phyloP scores from a whole-genome alignment of 1,140 invertebrate genomes.

The Coenobita brevimanus region DNA sequence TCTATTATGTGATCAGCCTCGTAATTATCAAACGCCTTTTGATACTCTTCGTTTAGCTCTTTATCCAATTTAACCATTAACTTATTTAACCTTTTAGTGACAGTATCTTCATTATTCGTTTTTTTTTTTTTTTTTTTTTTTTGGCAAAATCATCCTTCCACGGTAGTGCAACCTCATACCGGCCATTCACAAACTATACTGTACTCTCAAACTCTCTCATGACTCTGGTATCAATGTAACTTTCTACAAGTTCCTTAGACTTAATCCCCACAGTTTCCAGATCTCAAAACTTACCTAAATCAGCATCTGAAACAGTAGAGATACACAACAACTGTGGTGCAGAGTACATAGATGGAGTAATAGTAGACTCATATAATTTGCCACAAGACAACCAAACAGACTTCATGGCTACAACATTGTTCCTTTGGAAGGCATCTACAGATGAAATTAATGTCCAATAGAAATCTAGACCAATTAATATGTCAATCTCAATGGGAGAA shows the following conservation, averaged over 20 bases:
- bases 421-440: background rate
- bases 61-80: slow-evolving; percentile 9
- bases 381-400: slow-evolving; percentile 13
- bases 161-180: slow-evolving; percentile 41
- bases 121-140: background rate
- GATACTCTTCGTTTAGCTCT: slow-evolving; percentile 29
- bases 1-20: slow-evolving; percentile 27
- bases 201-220: background rate
- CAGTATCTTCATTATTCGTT: slow-evolving; percentile 2
- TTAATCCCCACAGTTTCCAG: slow-evolving; percentile 32
- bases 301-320: slow-evolving; percentile 21
- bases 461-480: slow-evolving; percentile 29
- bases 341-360: background rate
- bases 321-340: slow-evolving; percentile 31
- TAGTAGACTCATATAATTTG: background rate
- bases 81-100: slow-evolving; percentile 18
- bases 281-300: slow-evolving; percentile 46
- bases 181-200: slow-evolving; percentile 23
- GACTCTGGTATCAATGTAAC: background rate
- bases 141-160: slow-evolving; percentile 44
- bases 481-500: slow-evolving; percentile 23
- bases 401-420: slow-evolving; percentile 19
- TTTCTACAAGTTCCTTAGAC: slow-evolving; percentile 15
- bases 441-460: background rate
- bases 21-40: slow-evolving; percentile 20